phyloP scores from a whole-genome alignment of 2,888 invertebrate genomes.

The Perizoma flavofasciatum region DNA sequence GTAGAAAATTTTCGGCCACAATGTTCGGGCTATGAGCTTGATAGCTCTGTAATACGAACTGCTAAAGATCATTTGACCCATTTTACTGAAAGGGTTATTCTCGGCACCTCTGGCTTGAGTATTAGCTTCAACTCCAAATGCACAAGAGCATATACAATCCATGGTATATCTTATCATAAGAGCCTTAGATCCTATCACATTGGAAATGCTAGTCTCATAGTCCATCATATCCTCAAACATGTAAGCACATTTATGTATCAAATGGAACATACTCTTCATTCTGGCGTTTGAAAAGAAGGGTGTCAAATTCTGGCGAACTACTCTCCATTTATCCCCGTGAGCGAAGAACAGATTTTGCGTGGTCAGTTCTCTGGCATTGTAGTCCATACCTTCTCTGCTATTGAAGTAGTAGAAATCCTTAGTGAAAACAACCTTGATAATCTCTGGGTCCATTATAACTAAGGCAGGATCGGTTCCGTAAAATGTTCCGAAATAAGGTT shows the following conservation, averaged over 20 bases:
- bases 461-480: conserved; percentile 42
- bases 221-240: conserved; percentile 41
- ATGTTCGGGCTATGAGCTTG: conserved; percentile 35
- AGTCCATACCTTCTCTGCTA: conserved; percentile 41
- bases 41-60: conserved; percentile 35
- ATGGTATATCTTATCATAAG: conserved; percentile 47
- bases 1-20: conserved; percentile 54
- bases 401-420: conserved; percentile 50
- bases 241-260: conserved; percentile 43
- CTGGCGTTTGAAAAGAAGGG: conserved; percentile 47
- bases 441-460: conserved; percentile 43
- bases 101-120: conserved; percentile 40
- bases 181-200: conserved; percentile 35
- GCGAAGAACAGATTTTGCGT: conserved; percentile 46
- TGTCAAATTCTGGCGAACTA: conserved; percentile 45
- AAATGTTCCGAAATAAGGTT: conserved; percentile 36
- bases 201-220: conserved; percentile 26
- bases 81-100: conserved; percentile 45
- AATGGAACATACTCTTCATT: conserved; percentile 50
- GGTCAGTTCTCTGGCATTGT: conserved; percentile 38
- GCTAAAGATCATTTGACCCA: conserved; percentile 43
- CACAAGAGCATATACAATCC: conserved; percentile 49
- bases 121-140: conserved; percentile 50
- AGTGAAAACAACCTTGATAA: conserved; percentile 44
- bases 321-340: conserved; percentile 46